Conservation (phyloP, 1,140 invertebrate genomes). For the Centruroides sculpturatus region DNA sequence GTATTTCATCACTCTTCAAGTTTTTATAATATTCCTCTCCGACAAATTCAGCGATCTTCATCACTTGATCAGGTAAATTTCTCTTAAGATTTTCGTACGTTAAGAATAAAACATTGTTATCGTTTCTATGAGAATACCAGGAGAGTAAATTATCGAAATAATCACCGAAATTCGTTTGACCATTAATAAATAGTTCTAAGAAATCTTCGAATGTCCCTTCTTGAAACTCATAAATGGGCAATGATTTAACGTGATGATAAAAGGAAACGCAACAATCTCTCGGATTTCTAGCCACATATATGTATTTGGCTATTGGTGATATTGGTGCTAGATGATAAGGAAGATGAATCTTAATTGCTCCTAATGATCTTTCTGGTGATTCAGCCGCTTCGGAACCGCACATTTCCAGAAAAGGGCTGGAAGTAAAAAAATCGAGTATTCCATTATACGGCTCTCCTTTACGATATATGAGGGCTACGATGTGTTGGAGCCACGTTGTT, state of each 20-base stretch:
- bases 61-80: conserved; percentile 27
- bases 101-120: conserved; percentile 27
- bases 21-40: conserved; percentile 18
- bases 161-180: conserved; percentile 25
- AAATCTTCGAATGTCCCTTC: conserved; percentile 25
- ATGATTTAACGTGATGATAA: conserved; percentile 14
- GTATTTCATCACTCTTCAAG: conserved; percentile 20
- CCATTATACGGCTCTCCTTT: background rate
- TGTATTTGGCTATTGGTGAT: conserved; percentile 16
- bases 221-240: background rate
- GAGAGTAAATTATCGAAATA: conserved; percentile 28
- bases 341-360: conserved; percentile 12
- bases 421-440: background rate
- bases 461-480: conserved; percentile 8
- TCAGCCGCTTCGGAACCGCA: conserved; percentile 7
- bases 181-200: conserved; percentile 25
- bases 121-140: conserved; percentile 21
- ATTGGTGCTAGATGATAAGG: conserved; percentile 6
- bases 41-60: conserved; percentile 32
- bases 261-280: conserved; percentile 19
- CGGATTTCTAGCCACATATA: conserved; percentile 18
- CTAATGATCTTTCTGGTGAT: background rate
- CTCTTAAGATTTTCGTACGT: conserved; percentile 20
- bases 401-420: conserved; percentile 12
- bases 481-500: conserved; percentile 28